phyloP scores from a whole-genome alignment of 1,140 invertebrate species.

The Asbolus verrucosus region DNA sequence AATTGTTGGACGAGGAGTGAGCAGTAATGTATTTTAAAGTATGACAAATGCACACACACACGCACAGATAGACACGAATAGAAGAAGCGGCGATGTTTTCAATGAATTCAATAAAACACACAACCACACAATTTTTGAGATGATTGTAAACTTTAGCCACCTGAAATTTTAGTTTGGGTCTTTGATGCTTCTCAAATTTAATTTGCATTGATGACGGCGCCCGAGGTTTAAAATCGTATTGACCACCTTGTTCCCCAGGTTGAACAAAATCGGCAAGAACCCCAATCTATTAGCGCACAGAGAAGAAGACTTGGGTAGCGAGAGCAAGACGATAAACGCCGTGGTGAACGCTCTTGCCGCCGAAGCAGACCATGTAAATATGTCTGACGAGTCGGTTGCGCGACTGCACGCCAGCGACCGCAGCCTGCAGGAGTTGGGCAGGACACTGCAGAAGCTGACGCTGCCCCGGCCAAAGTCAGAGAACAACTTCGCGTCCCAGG shows the following conservation, averaged over 20 bases:
- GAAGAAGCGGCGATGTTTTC: conserved; percentile 55
- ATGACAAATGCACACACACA: conserved; percentile 43
- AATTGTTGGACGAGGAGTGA: neutral
- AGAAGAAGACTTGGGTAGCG: conserved; percentile 87
- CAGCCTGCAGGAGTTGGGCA: conserved; percentile 75
- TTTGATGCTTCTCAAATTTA: conserved; percentile 27
- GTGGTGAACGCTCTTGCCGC: conserved; percentile 91
- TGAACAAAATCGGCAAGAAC: conserved; percentile 99
- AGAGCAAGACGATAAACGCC: conserved; percentile 91
- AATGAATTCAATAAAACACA: conserved; percentile 58
- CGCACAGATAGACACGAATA: conserved; percentile 48
- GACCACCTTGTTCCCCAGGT: conserved; percentile 66
- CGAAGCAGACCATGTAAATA: conserved; percentile 85
- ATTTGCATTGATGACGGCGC: conserved; percentile 7
- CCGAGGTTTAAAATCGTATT: neutral
- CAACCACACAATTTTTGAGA: conserved; percentile 8
- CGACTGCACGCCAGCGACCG: conserved; percentile 72
- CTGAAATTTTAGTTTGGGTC: conserved; percentile 17
- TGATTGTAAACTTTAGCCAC: conserved; percentile 1
- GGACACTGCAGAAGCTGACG: conserved; percentile 71
- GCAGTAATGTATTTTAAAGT: conserved; percentile 39
- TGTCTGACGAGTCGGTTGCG: conserved; percentile 75
- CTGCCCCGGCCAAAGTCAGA: conserved; percentile 85
- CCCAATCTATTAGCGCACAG: conserved; percentile 94
- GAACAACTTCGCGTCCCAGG: conserved; percentile 80